phyloP scores from a whole-genome alignment of 2,113 vertebrate species.

The Zosterops japonicus region DNA sequence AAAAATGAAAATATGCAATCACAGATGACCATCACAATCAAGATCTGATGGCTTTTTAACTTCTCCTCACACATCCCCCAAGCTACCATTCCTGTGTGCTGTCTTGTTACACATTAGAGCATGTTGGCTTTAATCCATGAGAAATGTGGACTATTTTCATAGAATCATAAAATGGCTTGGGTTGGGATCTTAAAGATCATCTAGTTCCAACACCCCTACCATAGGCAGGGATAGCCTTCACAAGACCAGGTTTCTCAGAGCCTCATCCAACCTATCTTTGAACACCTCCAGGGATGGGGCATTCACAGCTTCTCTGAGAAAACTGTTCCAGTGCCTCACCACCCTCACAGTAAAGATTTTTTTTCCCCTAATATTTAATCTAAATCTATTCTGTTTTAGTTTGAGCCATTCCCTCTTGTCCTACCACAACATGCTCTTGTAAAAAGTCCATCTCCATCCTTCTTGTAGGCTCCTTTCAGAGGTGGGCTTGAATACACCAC shows the following conservation, averaged over 20 bases:
- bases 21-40: background rate
- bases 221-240: background rate
- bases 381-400: background rate
- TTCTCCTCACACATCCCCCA: background rate
- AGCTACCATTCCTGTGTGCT: background rate
- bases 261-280: background rate
- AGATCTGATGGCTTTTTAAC: background rate
- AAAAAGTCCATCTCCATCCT: background rate
- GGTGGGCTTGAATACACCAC: background rate
- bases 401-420: background rate
- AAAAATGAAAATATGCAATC: background rate
- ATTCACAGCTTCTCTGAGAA: background rate
- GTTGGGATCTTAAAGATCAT: background rate
- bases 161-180: background rate
- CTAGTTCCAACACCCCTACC: background rate
- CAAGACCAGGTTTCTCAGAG: background rate
- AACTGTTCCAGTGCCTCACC: background rate
- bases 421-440: background rate
- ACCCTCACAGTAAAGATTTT: background rate
- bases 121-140: background rate
- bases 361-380: background rate
- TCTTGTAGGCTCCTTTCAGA: background rate
- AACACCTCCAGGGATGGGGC: background rate
- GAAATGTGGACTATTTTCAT: background rate
- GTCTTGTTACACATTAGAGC: background rate